Evolutionary conservation across 1,140 invertebrate species (phyloP).

Genomic region (Drosophila willistoni): DNA sequence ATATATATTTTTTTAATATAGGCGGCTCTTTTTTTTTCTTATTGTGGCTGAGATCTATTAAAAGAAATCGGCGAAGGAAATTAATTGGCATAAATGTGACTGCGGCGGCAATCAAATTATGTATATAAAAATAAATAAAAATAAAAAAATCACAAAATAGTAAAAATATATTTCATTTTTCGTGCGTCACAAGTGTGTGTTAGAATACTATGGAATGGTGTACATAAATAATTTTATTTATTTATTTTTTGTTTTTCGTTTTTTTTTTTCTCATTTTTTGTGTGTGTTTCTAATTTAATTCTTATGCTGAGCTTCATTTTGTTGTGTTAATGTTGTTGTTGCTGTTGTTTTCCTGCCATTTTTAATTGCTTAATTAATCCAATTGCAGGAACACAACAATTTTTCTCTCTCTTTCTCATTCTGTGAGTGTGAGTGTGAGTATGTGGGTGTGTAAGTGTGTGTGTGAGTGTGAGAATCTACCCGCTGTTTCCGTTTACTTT

Average conservation of each 20-base stretch:
- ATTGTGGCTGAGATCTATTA: slow-evolving; percentile 35
- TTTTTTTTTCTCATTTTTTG: no score
- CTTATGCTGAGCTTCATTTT: slow-evolving; percentile 18
- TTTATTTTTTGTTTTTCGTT: slow-evolving; percentile 25
- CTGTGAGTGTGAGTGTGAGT: slow-evolving; percentile 18
- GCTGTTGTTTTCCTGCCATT: slow-evolving; percentile 41
- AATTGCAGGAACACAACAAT: slow-evolving; percentile 61
- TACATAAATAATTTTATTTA: slow-evolving; percentile 31
- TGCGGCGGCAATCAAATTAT: slow-evolving; percentile 48
- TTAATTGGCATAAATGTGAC: slow-evolving; percentile 72
- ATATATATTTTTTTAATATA: slow-evolving; percentile 15
- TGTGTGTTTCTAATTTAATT: slow-evolving; percentile 7
- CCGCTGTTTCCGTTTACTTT: slow-evolving; percentile 61
- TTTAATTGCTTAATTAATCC: slow-evolving; percentile 78
- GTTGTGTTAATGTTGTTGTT: slow-evolving; percentile 6
- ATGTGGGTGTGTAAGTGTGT: slow-evolving; percentile 20
- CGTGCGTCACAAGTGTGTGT: slow-evolving; percentile 61
- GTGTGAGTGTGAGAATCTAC: slow-evolving; percentile 43
- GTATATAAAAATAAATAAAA: slow-evolving; percentile 46
- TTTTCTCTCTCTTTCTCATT: slow-evolving; percentile 13
- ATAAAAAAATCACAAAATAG: slow-evolving; percentile 10
- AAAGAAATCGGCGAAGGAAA: slow-evolving; percentile 49
- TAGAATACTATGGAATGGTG: not conserved
- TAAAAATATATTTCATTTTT: slow-evolving; percentile 40
- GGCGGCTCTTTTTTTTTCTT: not conserved